Conservation (phyloP, 1,140 invertebrate genomes). For the Venturia canescens region DNA sequence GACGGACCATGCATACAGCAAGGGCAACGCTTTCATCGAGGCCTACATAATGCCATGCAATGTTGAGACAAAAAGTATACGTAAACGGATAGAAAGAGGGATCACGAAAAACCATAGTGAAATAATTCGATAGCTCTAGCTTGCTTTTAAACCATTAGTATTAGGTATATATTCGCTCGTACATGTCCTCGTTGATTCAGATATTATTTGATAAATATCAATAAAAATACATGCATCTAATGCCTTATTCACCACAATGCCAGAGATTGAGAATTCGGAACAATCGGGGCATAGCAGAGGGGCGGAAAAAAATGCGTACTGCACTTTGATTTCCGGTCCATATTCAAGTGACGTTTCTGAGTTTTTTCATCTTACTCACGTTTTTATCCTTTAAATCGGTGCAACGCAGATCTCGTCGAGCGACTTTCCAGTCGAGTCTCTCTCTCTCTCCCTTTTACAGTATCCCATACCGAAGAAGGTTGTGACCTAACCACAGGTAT, state of each 20-base stretch:
- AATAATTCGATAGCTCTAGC: neutral
- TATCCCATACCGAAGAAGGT: slow-evolving; percentile 39
- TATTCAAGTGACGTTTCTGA: neutral
- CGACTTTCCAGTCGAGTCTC: slow-evolving; percentile 26
- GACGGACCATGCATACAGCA: slow-evolving; percentile 52
- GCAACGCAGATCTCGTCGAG: slow-evolving; percentile 21
- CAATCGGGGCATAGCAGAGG: too few species aligned
- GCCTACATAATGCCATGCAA: slow-evolving; percentile 16
- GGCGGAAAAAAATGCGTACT: too few species aligned
- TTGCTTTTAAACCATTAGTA: neutral
- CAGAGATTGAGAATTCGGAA: too few species aligned
- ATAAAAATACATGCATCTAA: too few species aligned
- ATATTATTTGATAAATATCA: neutral
- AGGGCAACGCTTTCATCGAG: slow-evolving; percentile 53
- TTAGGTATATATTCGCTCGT: too few species aligned
- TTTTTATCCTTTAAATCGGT: slow-evolving; percentile 31
- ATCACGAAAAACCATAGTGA: neutral
- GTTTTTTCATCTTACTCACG: neutral
- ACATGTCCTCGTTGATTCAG: neutral
- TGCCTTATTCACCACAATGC: neutral
- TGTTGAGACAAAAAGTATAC: neutral
- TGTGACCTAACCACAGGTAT: slow-evolving; percentile 40
- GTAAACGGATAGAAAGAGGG: neutral
- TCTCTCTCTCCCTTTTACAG: neutral
- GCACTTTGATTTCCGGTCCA: neutral